Conservation (phyloP, 2,888 invertebrate genomes). For the Orchesellides sinensis region DNA sequence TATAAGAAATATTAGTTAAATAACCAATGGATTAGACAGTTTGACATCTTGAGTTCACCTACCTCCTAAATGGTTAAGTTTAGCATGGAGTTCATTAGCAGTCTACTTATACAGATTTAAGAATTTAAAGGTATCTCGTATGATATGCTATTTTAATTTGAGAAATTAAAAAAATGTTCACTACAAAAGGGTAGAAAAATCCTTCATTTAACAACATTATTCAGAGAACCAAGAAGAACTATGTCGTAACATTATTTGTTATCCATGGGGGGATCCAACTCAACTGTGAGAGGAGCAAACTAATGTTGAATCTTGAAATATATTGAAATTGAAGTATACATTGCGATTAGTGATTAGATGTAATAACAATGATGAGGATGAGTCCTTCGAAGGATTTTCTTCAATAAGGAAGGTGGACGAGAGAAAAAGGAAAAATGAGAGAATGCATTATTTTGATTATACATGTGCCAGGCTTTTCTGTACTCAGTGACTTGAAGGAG, state of each 20-base stretch:
- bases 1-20: no score
- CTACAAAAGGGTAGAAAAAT: constrained; percentile 2
- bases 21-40: no score
- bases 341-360: constrained; percentile 55
- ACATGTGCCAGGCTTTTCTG: constrained; percentile 33
- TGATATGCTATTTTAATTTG: no score
- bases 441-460: constrained; percentile 24
- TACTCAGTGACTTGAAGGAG: constrained; percentile 49
- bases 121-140: no score
- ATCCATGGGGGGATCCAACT: constrained; percentile 52
- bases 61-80: no score
- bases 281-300: constrained; percentile 47
- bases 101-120: no score
- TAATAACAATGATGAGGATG: constrained; percentile 43
- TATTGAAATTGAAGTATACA: constrained; percentile 54
- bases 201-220: no score
- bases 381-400: constrained; percentile 23
- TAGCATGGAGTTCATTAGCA: no score
- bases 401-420: constrained; percentile 24
- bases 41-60: no score
- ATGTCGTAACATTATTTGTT: no score
- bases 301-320: constrained; percentile 55
- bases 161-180: no score
- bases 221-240: no score
- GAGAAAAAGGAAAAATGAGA: constrained; percentile 15